Evolutionary conservation across 2,797 vertebrate species (phyloP).

Genomic region (Gymnopithys bicolor): DNA sequence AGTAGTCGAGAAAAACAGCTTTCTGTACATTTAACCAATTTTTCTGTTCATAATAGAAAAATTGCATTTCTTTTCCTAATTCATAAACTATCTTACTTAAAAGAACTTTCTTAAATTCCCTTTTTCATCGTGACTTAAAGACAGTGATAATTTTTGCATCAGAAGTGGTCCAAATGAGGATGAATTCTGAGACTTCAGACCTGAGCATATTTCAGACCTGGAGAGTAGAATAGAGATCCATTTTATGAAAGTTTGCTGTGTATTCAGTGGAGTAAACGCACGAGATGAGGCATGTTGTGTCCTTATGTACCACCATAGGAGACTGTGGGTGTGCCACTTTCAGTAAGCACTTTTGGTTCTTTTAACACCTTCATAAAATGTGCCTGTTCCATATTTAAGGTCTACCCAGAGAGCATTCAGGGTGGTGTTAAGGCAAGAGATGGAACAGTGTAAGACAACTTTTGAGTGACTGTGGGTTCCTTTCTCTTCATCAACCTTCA

Average conservation of each 20-base stretch:
- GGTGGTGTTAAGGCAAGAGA: background rate
- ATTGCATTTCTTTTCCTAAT: background rate
- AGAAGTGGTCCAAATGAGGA: background rate
- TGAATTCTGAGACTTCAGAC: background rate
- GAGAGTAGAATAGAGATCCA: background rate
- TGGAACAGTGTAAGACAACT: background rate
- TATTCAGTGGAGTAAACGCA: background rate
- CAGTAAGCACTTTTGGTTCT: background rate
- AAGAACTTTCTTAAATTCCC: background rate
- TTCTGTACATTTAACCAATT: background rate
- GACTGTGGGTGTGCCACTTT: background rate
- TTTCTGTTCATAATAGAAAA: background rate
- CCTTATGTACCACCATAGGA: background rate
- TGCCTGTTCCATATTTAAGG: background rate
- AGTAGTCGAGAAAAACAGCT: background rate
- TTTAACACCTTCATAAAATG: background rate
- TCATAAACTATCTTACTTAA: background rate
- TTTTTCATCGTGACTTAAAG: background rate
- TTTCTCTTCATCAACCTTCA: background rate
- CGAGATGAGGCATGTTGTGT: background rate
- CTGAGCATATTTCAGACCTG: background rate
- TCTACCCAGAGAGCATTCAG: background rate
- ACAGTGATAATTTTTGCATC: background rate
- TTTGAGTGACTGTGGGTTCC: background rate
- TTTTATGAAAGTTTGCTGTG: background rate